A percentile compares a stretch with the other conserved stretches of the same genome.
These are phyloP conservation scores for Ennomos erosarius DNA, from an alignment of 2,888 invertebrate genomes.

Conservation along the genomic window DNA sequence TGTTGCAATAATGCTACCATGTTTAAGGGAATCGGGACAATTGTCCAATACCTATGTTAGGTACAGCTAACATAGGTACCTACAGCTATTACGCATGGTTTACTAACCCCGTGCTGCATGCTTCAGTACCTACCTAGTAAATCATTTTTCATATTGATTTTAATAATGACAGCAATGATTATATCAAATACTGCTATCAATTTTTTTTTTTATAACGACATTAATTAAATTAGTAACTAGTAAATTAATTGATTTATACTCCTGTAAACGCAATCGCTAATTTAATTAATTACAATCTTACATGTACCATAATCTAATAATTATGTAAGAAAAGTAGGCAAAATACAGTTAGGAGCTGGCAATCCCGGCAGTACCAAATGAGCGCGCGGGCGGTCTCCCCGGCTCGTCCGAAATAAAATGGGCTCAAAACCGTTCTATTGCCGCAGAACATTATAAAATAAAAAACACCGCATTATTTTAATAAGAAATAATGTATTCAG, in stretches of 20 bases:
- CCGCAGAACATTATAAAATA: conserved; percentile 62
- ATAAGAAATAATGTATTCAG: conserved; percentile 62
- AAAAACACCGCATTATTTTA: conserved; percentile 45
- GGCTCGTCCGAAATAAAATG: conserved; percentile 60
- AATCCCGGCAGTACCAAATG: conserved; percentile 61
- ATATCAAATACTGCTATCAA: too few relatives aligned
- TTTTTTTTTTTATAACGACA: too few relatives aligned
- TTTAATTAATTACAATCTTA: conserved; percentile 1
- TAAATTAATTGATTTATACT: too few relatives aligned
- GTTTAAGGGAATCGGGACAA: conserved; percentile 2
- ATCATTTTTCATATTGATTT: too few relatives aligned
- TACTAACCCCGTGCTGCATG: too few relatives aligned
- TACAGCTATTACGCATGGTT: too few relatives aligned
- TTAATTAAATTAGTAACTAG: too few relatives aligned
- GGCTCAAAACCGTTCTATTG: conserved; percentile 52
- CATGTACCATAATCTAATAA: conserved; percentile 15
- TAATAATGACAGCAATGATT: too few relatives aligned
- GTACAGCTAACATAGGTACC: too few relatives aligned
- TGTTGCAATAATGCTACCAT: conserved; percentile 10
- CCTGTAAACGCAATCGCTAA: neutral
- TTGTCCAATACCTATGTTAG: neutral
- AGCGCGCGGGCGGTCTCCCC: conserved; percentile 61
- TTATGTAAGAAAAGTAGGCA: conserved; percentile 39
- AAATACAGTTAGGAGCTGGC: conserved; percentile 44
- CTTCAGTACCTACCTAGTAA: too few relatives aligned